Evolutionary conservation across 2,888 invertebrate species (phyloP).

Genomic region (Periphyllus acericola): DNA sequence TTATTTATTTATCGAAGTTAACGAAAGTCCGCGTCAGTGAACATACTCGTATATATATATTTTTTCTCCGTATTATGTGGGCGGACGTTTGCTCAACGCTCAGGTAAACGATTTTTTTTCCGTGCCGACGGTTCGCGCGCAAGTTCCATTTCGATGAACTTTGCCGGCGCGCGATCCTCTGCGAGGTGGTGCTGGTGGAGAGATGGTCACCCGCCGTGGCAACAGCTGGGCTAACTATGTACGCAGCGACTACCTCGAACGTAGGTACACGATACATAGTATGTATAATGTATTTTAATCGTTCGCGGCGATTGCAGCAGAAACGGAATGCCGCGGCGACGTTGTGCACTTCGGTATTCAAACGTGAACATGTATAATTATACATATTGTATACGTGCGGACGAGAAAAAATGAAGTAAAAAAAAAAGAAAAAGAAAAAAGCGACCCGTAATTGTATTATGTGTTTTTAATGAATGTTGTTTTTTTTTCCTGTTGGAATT

Average conservation of each 20-base stretch:
- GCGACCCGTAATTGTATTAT: constrained; percentile 11
- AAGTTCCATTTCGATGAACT: neutral
- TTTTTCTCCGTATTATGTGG: neutral
- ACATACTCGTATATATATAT: too few relatives aligned
- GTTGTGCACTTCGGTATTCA: neutral
- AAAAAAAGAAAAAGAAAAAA: neutral
- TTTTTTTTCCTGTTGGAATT: constrained; percentile 7
- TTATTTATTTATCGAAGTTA: neutral
- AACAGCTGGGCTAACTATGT: too few relatives aligned
- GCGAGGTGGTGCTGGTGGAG: too few relatives aligned
- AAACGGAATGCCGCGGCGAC: neutral
- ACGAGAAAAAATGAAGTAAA: neutral
- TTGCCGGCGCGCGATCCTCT: neutral
- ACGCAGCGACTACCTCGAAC: too few relatives aligned
- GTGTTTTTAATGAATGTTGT: constrained; percentile 10
- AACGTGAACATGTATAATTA: neutral
- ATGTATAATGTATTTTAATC: neutral
- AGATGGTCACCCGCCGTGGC: too few relatives aligned
- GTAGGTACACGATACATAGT: too few relatives aligned
- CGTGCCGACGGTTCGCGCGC: neutral
- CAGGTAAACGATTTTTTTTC: neutral
- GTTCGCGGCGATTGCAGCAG: neutral
- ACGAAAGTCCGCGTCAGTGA: neutral
- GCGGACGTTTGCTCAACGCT: neutral
- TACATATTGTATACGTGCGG: too few relatives aligned